Percentiles rank a stretch among this genome's conserved stretches.
phyloP scores from a whole-genome alignment of 2,888 invertebrate species.

The Nomada lathburiana region DNA sequence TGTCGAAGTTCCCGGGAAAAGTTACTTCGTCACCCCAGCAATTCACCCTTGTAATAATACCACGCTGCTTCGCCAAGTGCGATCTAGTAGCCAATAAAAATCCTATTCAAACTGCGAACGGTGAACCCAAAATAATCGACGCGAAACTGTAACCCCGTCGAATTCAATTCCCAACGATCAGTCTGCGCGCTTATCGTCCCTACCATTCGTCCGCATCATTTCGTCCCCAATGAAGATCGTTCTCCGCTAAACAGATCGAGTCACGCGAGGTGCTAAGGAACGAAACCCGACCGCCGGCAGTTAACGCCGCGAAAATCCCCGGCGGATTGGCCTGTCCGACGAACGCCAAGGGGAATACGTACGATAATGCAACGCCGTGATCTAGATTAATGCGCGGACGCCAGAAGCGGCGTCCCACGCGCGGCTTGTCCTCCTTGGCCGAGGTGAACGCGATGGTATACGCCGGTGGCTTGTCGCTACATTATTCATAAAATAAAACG shows the following conservation, averaged over 20 bases:
- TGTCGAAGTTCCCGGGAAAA: no score
- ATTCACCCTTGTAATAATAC: no score
- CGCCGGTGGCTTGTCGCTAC: conserved; percentile 64
- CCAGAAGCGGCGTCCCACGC: conserved; percentile 77
- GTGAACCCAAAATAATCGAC: no score
- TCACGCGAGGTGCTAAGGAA: neutral
- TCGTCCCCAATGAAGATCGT: neutral
- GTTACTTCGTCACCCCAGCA: no score
- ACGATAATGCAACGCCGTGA: conserved; percentile 78
- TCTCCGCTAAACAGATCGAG: neutral
- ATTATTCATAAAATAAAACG: conserved; percentile 77
- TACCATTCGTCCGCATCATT: neutral
- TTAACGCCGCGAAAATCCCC: conserved; percentile 25
- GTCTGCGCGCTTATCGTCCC: no score
- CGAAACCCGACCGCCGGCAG: neutral
- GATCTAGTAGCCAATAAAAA: no score
- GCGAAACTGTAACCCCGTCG: no score
- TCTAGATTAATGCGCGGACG: conserved; percentile 80
- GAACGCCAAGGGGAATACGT: conserved; percentile 68
- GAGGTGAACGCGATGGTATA: conserved; percentile 46
- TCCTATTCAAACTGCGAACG: no score
- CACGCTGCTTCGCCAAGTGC: no score
- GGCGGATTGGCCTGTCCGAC: conserved; percentile 21
- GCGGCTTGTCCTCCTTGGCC: conserved; percentile 68
- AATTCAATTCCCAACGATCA: no score